Percentiles rank a stretch among this genome's conserved stretches.
phyloP scores from a whole-genome alignment of 2,888 invertebrate species.

The Marronus borbonicus region DNA sequence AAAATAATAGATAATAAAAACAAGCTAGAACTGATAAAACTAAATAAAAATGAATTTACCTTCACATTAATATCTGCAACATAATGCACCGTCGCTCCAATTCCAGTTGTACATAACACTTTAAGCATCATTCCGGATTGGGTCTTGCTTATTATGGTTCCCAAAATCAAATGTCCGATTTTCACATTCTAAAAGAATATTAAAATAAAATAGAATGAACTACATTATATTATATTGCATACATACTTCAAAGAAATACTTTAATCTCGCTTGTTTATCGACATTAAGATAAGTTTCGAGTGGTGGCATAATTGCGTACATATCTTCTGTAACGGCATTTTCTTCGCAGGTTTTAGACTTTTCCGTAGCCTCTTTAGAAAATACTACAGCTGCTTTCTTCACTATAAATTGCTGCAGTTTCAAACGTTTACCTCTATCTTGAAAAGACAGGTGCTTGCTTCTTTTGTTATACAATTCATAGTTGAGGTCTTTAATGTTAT shows the following conservation, averaged over 20 bases:
- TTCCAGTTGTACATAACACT: slow-evolving; percentile 86
- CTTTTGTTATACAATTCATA: slow-evolving; percentile 85
- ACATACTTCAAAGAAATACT: slow-evolving; percentile 86
- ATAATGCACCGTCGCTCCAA: slow-evolving; percentile 83
- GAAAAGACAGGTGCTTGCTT: slow-evolving; percentile 86
- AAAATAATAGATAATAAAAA: too few species aligned
- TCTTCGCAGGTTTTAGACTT: slow-evolving; percentile 72
- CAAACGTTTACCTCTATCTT: slow-evolving; percentile 86
- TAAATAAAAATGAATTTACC: slow-evolving; percentile 72
- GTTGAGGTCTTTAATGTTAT: slow-evolving; percentile 76
- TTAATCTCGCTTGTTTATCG: slow-evolving; percentile 83
- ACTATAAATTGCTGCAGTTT: slow-evolving; percentile 91
- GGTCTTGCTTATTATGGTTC: slow-evolving; percentile 83
- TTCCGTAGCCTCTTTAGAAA: slow-evolving; percentile 74
- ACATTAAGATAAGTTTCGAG: slow-evolving; percentile 88
- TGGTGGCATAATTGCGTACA: slow-evolving; percentile 88
- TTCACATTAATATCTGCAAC: slow-evolving; percentile 91
- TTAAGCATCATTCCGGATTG: slow-evolving; percentile 84
- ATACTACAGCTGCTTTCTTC: slow-evolving; percentile 86
- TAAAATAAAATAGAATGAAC: slow-evolving; percentile 35
- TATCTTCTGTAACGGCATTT: slow-evolving; percentile 74
- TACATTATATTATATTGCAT: slow-evolving; percentile 55
- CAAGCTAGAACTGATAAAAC: background rate
- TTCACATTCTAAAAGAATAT: slow-evolving; percentile 74
- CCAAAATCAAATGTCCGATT: slow-evolving; percentile 86